Base-by-base conservation (phyloP, 2,113 vertebrate species). In the Garra rufa region DNA sequence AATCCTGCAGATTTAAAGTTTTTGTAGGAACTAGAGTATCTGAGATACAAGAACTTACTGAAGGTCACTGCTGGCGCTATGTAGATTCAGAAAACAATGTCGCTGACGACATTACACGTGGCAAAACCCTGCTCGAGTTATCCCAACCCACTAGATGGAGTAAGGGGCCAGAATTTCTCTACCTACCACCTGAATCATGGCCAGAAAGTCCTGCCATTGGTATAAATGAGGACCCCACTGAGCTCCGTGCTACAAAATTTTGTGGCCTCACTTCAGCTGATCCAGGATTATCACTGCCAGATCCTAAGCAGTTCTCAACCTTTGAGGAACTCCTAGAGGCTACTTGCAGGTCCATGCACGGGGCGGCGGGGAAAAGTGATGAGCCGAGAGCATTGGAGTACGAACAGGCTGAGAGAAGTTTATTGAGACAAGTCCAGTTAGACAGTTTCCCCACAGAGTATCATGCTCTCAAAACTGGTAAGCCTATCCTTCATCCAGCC, bases 1-100 rank as follows among this genome's bases (percentile, higher is more conserved):
- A 83, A 19, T 80, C 85, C 4, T 86, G 81, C 65, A 30, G 52
- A 6, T 86, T 41, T 9, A 50, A 50, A 50, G 48, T 17, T 50
- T 50, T 50, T 21, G 50, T 55, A 55, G 50, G 50, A 0, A 55
- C 50, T 7, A 55, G 50, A 55, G 50, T 55, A 86, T 78, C 52
- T 8, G 84, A 85, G 14, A 85, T 81, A 46, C 28, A 92, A 90
- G 1, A 92, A 88, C 44, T 78, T 6, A 73, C 84, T 8, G 11
- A 59, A 3, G 13, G 38, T 19, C 15, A 67, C 6, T 26, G 6
- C 52, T 85, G 76, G 83, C n/a, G 52, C 17, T 85, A 81, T 24
- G 15, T 76, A 1, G 69, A 85, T 13, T 38, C 50, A 52, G 50
- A 19, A 52, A 52, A 55, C 19, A 55, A 55, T 3, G 7, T 19